Base-by-base conservation (phyloP, 2,888 invertebrate species). In the Mythimna albipuncta region DNA sequence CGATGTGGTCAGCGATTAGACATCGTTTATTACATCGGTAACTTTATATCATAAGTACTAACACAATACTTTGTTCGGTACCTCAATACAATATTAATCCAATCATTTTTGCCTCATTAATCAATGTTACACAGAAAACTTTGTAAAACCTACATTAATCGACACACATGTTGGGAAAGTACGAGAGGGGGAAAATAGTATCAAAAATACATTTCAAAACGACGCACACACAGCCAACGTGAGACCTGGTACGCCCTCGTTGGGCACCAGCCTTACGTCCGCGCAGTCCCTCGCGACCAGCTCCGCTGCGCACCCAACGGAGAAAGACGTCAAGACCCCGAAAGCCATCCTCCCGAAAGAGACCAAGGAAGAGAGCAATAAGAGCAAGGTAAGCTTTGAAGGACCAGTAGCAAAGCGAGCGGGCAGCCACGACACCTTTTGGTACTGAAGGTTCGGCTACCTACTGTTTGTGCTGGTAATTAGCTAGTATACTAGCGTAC, bases 181-280 rank as follows among this genome's bases (percentile, higher is more conserved):
- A 64, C 63, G 59, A 79, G 64, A 73, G 41, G 74, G 71, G 67
- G 79, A 52, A 26, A 67, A 69, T 82, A 70, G 74, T 38, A 77
- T 69, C 59, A 81, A 72, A 70, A 83, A 70, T 79, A 75, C 81
- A 79, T 74, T 81, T 63, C 62, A 81, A 77, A 75, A 61, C 73
- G 64, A 77, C 80, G 73, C 82, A 70, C 73, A 79, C 82, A 80
- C 91, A 95, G 96, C 95, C 80, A 81, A 86, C 85, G 91, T 91
- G 73, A 91, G 94, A 38, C 93, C 96, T 64, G 95, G 94, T 67
- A 94, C 96, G 67, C 94, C 95, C 64, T 87, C 88, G 68, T 83
- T 90, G 81, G 85, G 84, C 69, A 78, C 84, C 69, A 82, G 81
- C 82, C 90, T 83, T 72, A 72, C 86, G 61, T 88, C 92, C 58